Conservation (phyloP, 1,140 invertebrate species). For the Nebria ingens region DNA sequence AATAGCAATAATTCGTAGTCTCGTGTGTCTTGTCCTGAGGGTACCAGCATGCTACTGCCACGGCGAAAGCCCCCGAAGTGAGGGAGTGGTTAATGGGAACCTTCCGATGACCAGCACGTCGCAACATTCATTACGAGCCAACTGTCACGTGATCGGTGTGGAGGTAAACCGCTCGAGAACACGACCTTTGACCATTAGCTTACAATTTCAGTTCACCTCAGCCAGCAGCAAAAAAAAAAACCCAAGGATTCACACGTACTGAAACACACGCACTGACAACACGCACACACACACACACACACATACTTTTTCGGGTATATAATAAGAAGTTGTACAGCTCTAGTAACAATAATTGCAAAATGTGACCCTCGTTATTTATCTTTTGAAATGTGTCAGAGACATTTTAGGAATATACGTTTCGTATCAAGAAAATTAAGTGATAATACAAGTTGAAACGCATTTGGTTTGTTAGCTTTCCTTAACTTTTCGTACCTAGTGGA, state of each 20-base stretch:
- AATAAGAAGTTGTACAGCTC: too few relatives aligned
- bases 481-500: too few relatives aligned
- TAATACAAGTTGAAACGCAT: too few relatives aligned
- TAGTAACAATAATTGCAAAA: too few relatives aligned
- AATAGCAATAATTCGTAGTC: slow-evolving; percentile 16
- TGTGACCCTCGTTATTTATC: too few relatives aligned
- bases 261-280: too few relatives aligned
- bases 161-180: slow-evolving; percentile 3
- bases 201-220: slow-evolving; percentile 12
- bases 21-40: slow-evolving; percentile 16
- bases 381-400: too few relatives aligned
- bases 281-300: too few relatives aligned
- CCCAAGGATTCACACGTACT: slow-evolving; percentile 1
- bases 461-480: too few relatives aligned
- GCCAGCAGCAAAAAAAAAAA: slow-evolving; percentile 11
- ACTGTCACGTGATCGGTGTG: slow-evolving; percentile 10
- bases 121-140: slow-evolving; percentile 13
- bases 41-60: slow-evolving; percentile 18
- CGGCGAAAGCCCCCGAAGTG: slow-evolving; percentile 6
- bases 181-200: slow-evolving; percentile 7
- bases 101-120: slow-evolving; percentile 19
- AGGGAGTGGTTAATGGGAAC: slow-evolving; percentile 17
- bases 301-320: too few relatives aligned
- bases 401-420: too few relatives aligned
- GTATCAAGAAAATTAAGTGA: too few relatives aligned